A percentile compares a stretch with the other conserved stretches of the same genome.
Evolutionary conservation across 2,113 vertebrate genomes (phyloP).

Genomic region (Capreolus pygargus): DNA sequence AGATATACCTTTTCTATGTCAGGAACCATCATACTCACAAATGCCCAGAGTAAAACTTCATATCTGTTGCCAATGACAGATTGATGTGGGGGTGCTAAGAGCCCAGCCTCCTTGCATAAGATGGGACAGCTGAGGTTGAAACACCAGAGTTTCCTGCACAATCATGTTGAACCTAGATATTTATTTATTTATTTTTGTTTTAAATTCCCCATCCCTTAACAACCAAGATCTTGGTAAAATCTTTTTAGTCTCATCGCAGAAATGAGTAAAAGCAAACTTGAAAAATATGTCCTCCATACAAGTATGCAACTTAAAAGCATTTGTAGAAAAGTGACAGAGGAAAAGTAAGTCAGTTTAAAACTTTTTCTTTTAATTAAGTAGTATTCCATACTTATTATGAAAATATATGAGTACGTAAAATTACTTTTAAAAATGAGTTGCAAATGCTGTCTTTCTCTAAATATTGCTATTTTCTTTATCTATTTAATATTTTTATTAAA

Average conservation of each 20-base stretch:
- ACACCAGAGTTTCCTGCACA: neutral
- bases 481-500: neutral
- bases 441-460: neutral
- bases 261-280: neutral
- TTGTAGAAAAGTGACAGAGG: neutral
- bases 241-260: neutral
- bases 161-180: neutral
- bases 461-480: neutral
- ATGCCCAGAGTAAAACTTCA: neutral
- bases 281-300: neutral
- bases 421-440: neutral
- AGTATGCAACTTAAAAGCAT: neutral
- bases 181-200: neutral
- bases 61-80: neutral
- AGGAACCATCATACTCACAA: neutral
- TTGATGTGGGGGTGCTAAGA: neutral
- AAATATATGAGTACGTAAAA: neutral
- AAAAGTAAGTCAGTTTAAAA: neutral
- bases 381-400: neutral
- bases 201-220: neutral
- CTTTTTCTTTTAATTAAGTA: neutral
- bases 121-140: too few relatives aligned
- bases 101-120: too few relatives aligned
- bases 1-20: neutral
- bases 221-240: neutral